phyloP scores from a whole-genome alignment of 2,888 invertebrate species.

The Volucella inanis region DNA sequence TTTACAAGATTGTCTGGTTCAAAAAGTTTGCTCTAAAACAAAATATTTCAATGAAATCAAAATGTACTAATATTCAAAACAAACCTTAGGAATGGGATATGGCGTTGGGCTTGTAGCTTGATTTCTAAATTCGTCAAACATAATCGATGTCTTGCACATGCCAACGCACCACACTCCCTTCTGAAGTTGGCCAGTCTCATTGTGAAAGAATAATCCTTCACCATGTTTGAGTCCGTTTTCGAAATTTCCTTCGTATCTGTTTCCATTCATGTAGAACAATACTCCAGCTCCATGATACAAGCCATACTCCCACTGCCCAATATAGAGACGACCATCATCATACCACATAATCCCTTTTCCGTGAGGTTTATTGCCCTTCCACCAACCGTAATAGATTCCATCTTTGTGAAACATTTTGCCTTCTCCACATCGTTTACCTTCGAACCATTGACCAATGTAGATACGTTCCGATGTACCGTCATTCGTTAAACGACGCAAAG shows the following conservation, averaged over 20 bases:
- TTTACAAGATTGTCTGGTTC: constrained; percentile 79
- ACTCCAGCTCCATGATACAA: constrained; percentile 80
- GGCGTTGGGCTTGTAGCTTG: constrained; percentile 77
- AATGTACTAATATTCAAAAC: constrained; percentile 1
- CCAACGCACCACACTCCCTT: constrained; percentile 81
- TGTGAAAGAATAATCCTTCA: constrained; percentile 81
- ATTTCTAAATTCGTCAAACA: constrained; percentile 80
- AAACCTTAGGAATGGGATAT: constrained; percentile 79
- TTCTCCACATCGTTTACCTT: constrained; percentile 80
- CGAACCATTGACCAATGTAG: constrained; percentile 80
- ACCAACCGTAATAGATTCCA: constrained; percentile 80
- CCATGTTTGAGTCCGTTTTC: constrained; percentile 81
- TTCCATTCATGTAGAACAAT: constrained; percentile 80
- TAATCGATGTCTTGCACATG: constrained; percentile 78
- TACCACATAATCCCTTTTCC: constrained; percentile 82
- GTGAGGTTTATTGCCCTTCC: constrained; percentile 79
- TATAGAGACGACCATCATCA: constrained; percentile 78
- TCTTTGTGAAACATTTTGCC: constrained; percentile 81
- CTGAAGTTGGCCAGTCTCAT: constrained; percentile 81
- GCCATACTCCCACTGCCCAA: constrained; percentile 81
- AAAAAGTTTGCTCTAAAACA: constrained; percentile 75
- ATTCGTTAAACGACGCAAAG: constrained; percentile 77
- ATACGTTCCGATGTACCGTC: constrained; percentile 78
- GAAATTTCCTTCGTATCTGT: constrained; percentile 82
- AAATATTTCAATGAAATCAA: constrained; percentile 4